Base-by-base conservation (phyloP, 2,888 invertebrate genomes). In the Chymomyza procnemis region DNA sequence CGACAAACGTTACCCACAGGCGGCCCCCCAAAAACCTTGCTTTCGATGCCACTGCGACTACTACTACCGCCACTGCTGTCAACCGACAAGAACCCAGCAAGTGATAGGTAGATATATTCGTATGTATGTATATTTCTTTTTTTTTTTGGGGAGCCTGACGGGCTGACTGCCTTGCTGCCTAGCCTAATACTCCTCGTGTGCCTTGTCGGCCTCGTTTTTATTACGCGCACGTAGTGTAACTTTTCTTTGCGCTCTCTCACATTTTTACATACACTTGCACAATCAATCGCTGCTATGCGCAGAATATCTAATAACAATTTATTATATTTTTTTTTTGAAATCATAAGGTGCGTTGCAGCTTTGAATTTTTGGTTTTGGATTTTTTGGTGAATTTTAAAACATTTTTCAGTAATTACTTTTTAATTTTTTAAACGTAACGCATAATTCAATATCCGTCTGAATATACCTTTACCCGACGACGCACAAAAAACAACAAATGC, bases 81-180 rank as follows among this genome's bases (percentile, higher is more conserved):
- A 68, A 59, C 62, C 67, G 63, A 59, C 62, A 61, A 63, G 66
- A 69, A 47, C 58, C 61, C 52, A 61, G 69, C 76, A 64, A 80
- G 75, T 80, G 79, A 82, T 85, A 85, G 80, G 79, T 81, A 81
- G 80, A 84, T 79, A 84, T 79, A 79, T 84, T 76, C 72, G 85
- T 81, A 76, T 81, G 85, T 81, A 81, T 81, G 76, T 80, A 74
- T 79, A 74, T 70, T 69, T 63, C 8, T 69, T 54, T 55, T 70
- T 69, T 63, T 41, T 69, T 54, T 55, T 58, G 69, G 71, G 76
- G 75, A 69, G 75, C 75, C 79, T 76, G 76, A 52, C 47, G 18
- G 9, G 21, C 52, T 18, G 4, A 18, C 54, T 21, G 54, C 54
- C 54, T 21, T 14, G 54, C 54, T 21, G 76, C 71, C 73, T 68